Evolutionary conservation across 1,140 invertebrate genomes (phyloP).

Genomic region (Harpegnathos saltator): DNA sequence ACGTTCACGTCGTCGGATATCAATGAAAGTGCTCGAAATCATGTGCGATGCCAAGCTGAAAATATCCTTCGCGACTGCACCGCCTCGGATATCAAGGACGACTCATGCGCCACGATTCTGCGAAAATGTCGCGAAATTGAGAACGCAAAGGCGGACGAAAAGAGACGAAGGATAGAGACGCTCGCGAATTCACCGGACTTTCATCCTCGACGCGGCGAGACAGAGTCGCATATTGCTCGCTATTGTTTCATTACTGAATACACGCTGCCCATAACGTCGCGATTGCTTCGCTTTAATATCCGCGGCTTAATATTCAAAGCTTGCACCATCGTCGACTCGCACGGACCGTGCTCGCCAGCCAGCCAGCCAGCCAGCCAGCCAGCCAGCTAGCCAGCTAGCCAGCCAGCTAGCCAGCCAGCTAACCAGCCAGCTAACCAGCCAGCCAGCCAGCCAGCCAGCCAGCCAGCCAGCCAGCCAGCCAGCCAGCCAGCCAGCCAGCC

Average conservation of each 20-base stretch:
- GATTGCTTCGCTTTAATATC: conserved; percentile 60
- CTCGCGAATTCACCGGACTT: conserved; percentile 31
- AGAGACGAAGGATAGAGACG: conserved; percentile 10
- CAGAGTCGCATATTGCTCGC: conserved; percentile 46
- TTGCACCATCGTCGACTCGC: conserved; percentile 18
- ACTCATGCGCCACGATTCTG: neutral
- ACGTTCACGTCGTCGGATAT: no score
- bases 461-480: neutral
- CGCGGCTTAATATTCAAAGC: conserved; percentile 62
- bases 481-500: neutral
- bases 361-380: no score
- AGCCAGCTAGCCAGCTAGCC: neutral
- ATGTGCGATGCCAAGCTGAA: neutral
- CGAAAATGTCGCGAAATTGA: conserved; percentile 23
- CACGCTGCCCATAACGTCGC: conserved; percentile 38
- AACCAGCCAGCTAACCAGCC: conserved; percentile 15
- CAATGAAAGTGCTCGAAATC: no score
- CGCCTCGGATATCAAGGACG: neutral
- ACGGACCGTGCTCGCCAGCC: conserved; percentile 20
- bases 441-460: no score
- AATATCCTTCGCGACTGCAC: neutral
- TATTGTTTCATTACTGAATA: conserved; percentile 59
- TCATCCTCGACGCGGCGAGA: conserved; percentile 23
- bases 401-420: neutral
- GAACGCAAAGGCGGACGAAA: neutral